Evolutionary conservation across 2,113 vertebrate species (phyloP), one percentile per base, ranked within the genome.

Genomic region (Columbina picui): DNA sequence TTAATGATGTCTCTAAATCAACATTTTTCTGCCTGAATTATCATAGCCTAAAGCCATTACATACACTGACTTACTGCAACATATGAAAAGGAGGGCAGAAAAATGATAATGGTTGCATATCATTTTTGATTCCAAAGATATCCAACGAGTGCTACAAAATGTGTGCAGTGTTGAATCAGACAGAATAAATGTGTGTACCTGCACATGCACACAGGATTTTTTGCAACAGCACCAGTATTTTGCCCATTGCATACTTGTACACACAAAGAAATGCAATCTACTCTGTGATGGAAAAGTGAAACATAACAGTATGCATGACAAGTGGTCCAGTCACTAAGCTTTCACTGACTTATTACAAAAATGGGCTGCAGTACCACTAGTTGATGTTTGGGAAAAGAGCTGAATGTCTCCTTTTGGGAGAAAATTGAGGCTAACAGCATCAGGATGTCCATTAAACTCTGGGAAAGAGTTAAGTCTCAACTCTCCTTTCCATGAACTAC

Each of bases 1-100:
- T 53, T 94, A 87, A 60, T 85, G 63, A 38, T 17, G 39, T 67
- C 41, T 63, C 21, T 15, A 93, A 88, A 84, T 81, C 52, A 88
- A 41, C 30, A 34, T 80, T 67, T 16, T 85, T 94, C 63, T 74
- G 19, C 26, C 30, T 86, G 47, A 93, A 79, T 86, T 93, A 60
- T 30, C 34, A n/a, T 68, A 68, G 4, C 75, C 79, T 65, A 53
- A 70, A 86, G 13, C 23, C 69, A 76, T 38, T 73, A 60, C 16
- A 34, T 38, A 41, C 26, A 43, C 30, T 61, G 53, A 47, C 16
- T 92, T 84, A 15, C 12, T 88, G 21, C 30, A 89, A 53, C 19
- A 49, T 29, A 61, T 15, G 23, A 80, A 84, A 88, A 80, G 25
- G 15, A 76, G 18, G 14, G 30, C 14, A 80, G 60, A 82, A 80